Evolutionary conservation across 2,113 vertebrate genomes (phyloP), one percentile per base, ranked within the genome.

Genomic region (Cyprinus carpio): DNA sequence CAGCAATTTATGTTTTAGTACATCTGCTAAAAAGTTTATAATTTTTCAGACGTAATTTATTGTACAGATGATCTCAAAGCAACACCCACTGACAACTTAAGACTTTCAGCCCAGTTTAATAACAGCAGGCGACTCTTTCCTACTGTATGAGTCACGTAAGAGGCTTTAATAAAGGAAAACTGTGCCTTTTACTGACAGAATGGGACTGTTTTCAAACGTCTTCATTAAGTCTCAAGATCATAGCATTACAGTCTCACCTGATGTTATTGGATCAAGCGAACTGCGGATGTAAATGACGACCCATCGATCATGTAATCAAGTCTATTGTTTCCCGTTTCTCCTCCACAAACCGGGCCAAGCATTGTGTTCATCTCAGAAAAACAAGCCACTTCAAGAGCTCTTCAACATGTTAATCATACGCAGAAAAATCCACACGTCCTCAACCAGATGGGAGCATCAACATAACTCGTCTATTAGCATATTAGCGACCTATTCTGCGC

Each of bases 381-480:
- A 37, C 62, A 83, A 25, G 2, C 12, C 64, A n/a, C 25, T 69
- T 16, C 65, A 27, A 78, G 54, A 74, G 37, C 76, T 49, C 86
- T 84, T 84, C 20, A 75, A 18, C 18, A 87, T 84, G 65, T 34
- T 83, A 83, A 83, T 83, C 15, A 40, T 58, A 37, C 23, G 20
- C 15, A 31, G 40, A 83, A 31, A 56, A 34, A 54, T 43, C 46
- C 62, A 34, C n/a, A 67, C 3, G 18, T 67, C 18, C 25, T 80
- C 20, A 46, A 69, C 18, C 34, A 46, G 25, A 76, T 3, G 60
- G 65, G 62, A 10, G 8, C 69, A 82, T 82, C 40, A 82, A n/a
- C 76, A 81, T 23, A 84, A 84, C 74, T 49, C 51, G 2, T 16
- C 80, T 34, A 60, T 87, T 85, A 87, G 37, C 77, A 81, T 75